phyloP scores from a whole-genome alignment of 2,113 vertebrate species.

The Lasiurus cinereus region DNA sequence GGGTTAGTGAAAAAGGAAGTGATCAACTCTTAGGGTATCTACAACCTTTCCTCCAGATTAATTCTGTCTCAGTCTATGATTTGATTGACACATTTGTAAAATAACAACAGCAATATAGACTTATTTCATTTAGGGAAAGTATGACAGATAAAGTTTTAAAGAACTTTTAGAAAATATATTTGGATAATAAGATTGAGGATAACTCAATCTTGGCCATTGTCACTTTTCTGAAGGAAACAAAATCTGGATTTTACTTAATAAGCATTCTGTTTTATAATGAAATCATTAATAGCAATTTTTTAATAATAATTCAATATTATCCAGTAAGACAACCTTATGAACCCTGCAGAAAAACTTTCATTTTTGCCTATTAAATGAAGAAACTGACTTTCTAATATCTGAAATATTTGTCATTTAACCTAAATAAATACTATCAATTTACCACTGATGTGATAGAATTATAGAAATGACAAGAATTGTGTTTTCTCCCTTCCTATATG shows the following conservation, averaged over 20 bases:
- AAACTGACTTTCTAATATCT: slow-evolving; percentile 5
- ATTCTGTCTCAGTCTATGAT: not conserved
- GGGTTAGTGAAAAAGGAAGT: not conserved
- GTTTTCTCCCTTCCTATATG: not conserved
- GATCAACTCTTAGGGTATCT: not conserved
- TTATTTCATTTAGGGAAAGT: not conserved
- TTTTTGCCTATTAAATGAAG: slow-evolving; percentile 22
- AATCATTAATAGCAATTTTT: not conserved
- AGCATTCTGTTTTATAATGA: not conserved
- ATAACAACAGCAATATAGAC: not conserved
- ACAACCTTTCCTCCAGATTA: not conserved
- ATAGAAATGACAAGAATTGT: not conserved
- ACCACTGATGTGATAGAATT: not conserved
- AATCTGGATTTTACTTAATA: slow-evolving; percentile 16
- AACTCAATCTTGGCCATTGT: not conserved
- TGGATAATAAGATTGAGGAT: not conserved
- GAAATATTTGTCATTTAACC: not conserved
- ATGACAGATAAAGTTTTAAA: slow-evolving; percentile 17
- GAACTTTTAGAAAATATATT: not conserved
- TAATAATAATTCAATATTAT: not conserved
- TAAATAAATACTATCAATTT: slow-evolving; percentile 13
- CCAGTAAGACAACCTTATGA: not conserved
- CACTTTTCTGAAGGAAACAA: slow-evolving; percentile 7
- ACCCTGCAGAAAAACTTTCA: not conserved
- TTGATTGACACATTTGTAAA: slow-evolving; percentile 27